Evolutionary conservation across 2,888 invertebrate genomes (phyloP).

Genomic region (Hypercompe scribonia): DNA sequence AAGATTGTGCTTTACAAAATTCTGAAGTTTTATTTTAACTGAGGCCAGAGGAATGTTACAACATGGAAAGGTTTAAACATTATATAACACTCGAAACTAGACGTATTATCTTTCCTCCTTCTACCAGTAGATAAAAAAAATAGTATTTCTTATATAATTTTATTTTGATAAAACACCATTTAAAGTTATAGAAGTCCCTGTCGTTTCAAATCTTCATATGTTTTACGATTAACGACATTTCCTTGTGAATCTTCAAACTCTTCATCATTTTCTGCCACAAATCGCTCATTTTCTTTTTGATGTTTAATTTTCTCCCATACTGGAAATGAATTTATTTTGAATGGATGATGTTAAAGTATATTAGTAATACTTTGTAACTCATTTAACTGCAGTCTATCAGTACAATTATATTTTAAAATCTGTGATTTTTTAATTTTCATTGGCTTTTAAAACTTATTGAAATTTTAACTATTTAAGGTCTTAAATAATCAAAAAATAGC

Average conservation of each 20-base stretch:
- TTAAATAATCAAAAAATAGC: background rate
- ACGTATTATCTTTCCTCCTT: too few relatives aligned
- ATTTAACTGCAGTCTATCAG: too few relatives aligned
- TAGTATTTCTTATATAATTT: background rate
- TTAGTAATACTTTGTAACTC: background rate
- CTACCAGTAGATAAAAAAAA: too few relatives aligned
- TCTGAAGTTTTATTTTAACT: too few relatives aligned
- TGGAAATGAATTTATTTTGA: conserved; percentile 64
- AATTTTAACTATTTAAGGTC: background rate
- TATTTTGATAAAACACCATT: conserved; percentile 18
- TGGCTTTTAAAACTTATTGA: background rate
- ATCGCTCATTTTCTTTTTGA: conserved; percentile 97
- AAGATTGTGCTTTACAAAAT: too few relatives aligned
- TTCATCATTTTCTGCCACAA: conserved; percentile 98
- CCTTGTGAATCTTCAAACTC: conserved; percentile 99
- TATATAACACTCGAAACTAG: too few relatives aligned
- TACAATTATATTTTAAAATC: too few relatives aligned
- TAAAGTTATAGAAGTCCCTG: conserved; percentile 95
- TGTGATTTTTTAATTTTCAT: background rate
- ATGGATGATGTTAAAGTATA: background rate
- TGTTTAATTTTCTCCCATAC: conserved; percentile 99
- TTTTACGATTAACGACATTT: conserved; percentile 99
- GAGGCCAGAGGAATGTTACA: too few relatives aligned
- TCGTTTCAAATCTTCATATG: conserved; percentile 98
- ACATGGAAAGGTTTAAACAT: too few relatives aligned